Evolutionary conservation across 2,888 invertebrate genomes (phyloP).

Genomic region (Drosophila testacea): DNA sequence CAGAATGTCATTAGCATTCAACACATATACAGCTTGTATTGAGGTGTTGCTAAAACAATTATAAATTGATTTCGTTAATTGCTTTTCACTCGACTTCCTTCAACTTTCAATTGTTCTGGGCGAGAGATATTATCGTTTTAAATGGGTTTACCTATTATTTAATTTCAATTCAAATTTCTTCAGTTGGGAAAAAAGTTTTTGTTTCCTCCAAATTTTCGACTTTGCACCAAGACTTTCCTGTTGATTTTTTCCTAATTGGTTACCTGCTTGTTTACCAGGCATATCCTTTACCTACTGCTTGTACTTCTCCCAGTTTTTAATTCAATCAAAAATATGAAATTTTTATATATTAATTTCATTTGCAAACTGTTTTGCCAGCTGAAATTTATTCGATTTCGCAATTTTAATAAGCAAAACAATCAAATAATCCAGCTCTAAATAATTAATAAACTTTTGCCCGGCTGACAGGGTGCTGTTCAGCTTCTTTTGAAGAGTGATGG

Average conservation of each 20-base stretch:
- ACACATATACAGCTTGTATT: background rate
- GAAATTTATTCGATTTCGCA: conserved; percentile 27
- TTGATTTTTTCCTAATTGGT: no score
- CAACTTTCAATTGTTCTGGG: background rate
- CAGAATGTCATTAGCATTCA: conserved; percentile 26
- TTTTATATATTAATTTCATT: no score
- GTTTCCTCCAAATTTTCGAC: no score
- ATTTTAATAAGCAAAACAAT: conserved; percentile 35
- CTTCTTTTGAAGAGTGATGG: conserved; percentile 16
- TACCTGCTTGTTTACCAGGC: no score
- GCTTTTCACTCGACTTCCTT: conserved; percentile 2
- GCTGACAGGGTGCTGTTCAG: background rate
- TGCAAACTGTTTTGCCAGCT: no score
- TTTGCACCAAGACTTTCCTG: no score
- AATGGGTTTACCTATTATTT: background rate
- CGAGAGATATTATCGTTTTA: background rate
- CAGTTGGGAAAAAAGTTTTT: no score
- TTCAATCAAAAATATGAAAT: no score
- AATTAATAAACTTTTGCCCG: conserved; percentile 51
- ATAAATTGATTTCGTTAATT: conserved; percentile 23
- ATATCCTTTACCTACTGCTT: no score
- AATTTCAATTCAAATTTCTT: no score
- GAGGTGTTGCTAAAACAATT: conserved; percentile 2
- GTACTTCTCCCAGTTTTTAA: no score
- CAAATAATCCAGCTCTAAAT: conserved; percentile 52